Base-by-base conservation (phyloP, 2,797 vertebrate genomes). In the Ibycter americanus region DNA sequence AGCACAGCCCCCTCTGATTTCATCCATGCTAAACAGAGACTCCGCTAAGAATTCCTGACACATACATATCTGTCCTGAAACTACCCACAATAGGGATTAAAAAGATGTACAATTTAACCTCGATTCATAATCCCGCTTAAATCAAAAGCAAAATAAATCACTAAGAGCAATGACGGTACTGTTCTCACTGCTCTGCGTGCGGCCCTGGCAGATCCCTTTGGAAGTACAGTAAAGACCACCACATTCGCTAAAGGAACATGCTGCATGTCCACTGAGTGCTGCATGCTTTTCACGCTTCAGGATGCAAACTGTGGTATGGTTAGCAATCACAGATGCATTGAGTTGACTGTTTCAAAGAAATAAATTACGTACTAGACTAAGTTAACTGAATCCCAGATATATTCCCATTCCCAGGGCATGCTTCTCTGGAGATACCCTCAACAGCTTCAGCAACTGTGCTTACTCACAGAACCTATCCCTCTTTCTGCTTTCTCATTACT, bases 61-160 rank as follows among this genome's bases (percentile, higher is more conserved):
- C 93, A 91, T 29, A 54, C 74, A 78, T 77, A 58, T 94, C 63
- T 95, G 89, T 89, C 93, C 96, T 91, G 82, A 92, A 96, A 94
- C 81, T 93, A 97, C 87, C 90, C 87, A 96, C 79, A 74, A 91
- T 40, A 85, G 87, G 89, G 94, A 96, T 97, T 97, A 95, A 6
- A 89, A 79, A 95, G 87, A 96, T 93, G 91, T 78, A 86, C 89
- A 94, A 95, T 97, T 96, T 97, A 97, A 96, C 95, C 96, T 96
- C 93, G 90, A 89, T 97, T 95, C 95, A 86, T 97, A 97, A 97
- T 97, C 93, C 97, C 12, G 15, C 89, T 95, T 96, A 94, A 96
- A 97, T 87, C 94, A 59, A 77, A 63, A 87, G 87, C 46, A 96
- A 90, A 96, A 97, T 94, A 96, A 95, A 96, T 96, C 95, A 90